Conservation (phyloP, 2,797 vertebrate species). For the Enteromius argenteus region DNA sequence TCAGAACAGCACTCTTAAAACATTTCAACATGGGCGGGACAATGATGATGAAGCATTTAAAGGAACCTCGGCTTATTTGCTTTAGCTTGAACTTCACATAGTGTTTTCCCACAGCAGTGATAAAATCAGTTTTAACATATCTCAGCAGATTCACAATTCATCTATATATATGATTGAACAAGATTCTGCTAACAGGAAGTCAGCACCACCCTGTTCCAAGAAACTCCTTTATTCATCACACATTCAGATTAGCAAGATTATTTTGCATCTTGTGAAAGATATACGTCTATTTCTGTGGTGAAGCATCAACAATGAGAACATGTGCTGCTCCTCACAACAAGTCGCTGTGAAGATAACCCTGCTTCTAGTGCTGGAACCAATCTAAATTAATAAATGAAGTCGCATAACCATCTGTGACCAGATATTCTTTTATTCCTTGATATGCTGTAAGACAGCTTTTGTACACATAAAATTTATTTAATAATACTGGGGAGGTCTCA, state of each 20-base stretch:
- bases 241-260: neutral
- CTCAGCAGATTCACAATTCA: neutral
- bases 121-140: neutral
- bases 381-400: neutral
- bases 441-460: slow-evolving; percentile 34
- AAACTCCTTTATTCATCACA: neutral
- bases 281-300: neutral
- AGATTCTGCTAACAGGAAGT: neutral
- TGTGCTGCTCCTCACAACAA: neutral
- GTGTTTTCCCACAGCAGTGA: neutral
- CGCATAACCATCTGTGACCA: slow-evolving; percentile 1
- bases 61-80: neutral
- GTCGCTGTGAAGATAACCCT: too few species aligned
- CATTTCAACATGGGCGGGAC: neutral
- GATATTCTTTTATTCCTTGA: slow-evolving; percentile 53
- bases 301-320: neutral
- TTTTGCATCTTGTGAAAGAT: neutral
- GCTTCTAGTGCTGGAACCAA: neutral
- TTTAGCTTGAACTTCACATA: neutral
- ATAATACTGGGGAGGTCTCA: slow-evolving; percentile 38
- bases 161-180: neutral
- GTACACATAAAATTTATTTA: slow-evolving; percentile 18
- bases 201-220: neutral
- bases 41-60: neutral
- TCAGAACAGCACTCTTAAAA: too few species aligned